These are phyloP conservation scores for Probosciger aterrimus DNA, from an alignment of 2,113 vertebrate genomes.

Conservation along the genomic window DNA sequence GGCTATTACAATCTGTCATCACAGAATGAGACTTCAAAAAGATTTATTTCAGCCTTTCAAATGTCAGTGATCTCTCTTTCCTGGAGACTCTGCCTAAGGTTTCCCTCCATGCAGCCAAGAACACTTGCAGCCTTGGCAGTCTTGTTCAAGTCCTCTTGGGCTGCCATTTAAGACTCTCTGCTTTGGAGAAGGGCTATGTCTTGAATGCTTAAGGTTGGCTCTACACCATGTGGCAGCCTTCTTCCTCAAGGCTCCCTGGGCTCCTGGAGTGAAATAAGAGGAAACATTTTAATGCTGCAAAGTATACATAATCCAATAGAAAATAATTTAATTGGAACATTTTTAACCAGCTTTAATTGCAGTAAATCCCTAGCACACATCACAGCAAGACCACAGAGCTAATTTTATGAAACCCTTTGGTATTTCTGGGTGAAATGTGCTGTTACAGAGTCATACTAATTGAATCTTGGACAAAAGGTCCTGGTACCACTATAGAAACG, in stretches of 20 bases:
- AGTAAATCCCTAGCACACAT: neutral
- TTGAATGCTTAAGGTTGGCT: neutral
- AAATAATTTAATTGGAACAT: neutral
- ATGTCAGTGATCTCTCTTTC: neutral
- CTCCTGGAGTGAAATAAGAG: neutral
- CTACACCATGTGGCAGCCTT: neutral
- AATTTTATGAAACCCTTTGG: neutral
- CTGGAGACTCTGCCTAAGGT: neutral
- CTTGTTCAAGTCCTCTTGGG: neutral
- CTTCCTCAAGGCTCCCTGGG: neutral
- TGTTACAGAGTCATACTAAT: neutral
- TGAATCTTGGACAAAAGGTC: neutral
- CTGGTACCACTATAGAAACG: neutral
- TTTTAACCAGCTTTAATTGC: neutral
- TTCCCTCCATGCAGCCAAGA: neutral
- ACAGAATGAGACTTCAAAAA: neutral
- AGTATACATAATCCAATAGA: neutral
- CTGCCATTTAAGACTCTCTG: neutral
- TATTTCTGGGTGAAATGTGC: neutral
- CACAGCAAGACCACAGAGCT: neutral
- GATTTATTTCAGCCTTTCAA: neutral
- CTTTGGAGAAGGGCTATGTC: neutral
- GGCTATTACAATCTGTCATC: neutral
- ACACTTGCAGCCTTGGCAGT: neutral
- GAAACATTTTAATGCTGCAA: neutral